Percentiles rank a stretch among this genome's conserved stretches.
Evolutionary conservation across 2,888 invertebrate genomes (phyloP).

Genomic region (Anthrax anthrax): DNA sequence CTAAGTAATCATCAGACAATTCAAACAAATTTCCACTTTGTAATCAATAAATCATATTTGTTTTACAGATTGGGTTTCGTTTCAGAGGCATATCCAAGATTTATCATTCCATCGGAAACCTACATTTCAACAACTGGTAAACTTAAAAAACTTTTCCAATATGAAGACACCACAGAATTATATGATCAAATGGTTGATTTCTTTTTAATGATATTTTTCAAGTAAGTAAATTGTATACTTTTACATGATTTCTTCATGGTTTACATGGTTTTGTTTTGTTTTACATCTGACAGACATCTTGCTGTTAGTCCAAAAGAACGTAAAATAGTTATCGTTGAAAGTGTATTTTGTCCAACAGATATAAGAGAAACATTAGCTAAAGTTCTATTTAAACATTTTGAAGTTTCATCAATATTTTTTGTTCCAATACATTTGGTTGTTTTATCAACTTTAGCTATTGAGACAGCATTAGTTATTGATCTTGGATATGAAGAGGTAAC

Average conservation of each 20-base stretch:
- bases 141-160: constrained; percentile 49
- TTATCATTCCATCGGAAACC: constrained; percentile 69
- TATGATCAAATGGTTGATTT: constrained; percentile 79
- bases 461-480: constrained; percentile 72
- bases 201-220: constrained; percentile 75
- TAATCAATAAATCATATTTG: constrained; percentile 3
- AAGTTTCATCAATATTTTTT: constrained; percentile 68
- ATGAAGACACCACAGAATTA: constrained; percentile 49
- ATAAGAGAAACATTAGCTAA: constrained; percentile 80
- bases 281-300: constrained; percentile 48
- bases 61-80: constrained; percentile 73
- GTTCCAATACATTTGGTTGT: constrained; percentile 76
- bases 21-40: constrained; percentile 13
- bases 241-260: too few species aligned
- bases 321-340: constrained; percentile 83
- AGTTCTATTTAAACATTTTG: constrained; percentile 84
- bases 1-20: constrained; percentile 48
- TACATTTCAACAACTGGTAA: constrained; percentile 48
- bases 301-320: constrained; percentile 88
- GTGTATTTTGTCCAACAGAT: constrained; percentile 63
- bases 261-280: too few species aligned
- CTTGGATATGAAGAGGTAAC: constrained; percentile 75
- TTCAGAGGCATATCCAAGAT: constrained; percentile 75
- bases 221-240: constrained; percentile 49
- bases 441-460: constrained; percentile 66